phyloP scores from a whole-genome alignment of 2,113 vertebrate genomes.

The Sapajus apella region DNA sequence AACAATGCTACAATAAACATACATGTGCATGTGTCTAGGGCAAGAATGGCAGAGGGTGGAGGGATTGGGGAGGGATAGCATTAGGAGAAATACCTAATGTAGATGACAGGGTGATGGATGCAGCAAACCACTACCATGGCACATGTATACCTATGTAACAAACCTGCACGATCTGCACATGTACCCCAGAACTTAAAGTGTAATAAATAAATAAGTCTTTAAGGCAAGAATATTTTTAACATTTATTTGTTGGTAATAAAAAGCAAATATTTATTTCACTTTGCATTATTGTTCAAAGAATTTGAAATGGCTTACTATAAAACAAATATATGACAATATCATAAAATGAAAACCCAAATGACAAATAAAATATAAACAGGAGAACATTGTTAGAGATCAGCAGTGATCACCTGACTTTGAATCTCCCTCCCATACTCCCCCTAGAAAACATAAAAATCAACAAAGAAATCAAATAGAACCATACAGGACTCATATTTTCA shows the following conservation, averaged over 20 bases:
- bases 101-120: no score
- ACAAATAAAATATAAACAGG: neutral
- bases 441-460: neutral
- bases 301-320: neutral
- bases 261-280: neutral
- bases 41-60: no score
- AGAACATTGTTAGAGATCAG: neutral
- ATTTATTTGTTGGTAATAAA: neutral
- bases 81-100: no score
- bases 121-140: no score
- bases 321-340: neutral
- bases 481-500: neutral
- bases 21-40: no score
- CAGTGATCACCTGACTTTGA: neutral
- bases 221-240: neutral
- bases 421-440: neutral
- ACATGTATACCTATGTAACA: no score
- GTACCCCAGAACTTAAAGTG: no score
- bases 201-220: neutral
- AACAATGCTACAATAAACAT: no score
- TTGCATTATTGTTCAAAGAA: neutral
- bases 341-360: neutral
- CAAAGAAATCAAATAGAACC: neutral
- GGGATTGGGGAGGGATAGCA: no score
- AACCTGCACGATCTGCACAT: no score